Evolutionary conservation across 1,140 invertebrate species (phyloP).

Genomic region (Capitella teleta): DNA sequence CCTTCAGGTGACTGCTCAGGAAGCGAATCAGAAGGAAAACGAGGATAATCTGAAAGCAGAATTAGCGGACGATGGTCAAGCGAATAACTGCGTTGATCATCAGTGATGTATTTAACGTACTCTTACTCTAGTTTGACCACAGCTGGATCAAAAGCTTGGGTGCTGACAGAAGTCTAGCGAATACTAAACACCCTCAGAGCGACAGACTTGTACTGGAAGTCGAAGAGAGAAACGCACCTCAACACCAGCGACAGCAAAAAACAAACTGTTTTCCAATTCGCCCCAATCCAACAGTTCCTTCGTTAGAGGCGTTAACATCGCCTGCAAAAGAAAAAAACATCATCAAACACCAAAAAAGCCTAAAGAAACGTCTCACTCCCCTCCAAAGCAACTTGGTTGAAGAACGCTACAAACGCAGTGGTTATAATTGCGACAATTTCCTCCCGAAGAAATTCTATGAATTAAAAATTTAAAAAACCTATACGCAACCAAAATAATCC

Average conservation of each 20-base stretch:
- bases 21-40: slow-evolving; percentile 24
- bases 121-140: no score
- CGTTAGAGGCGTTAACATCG: slow-evolving; percentile 28
- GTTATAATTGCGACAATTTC: slow-evolving; percentile 23
- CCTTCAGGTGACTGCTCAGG: slow-evolving; percentile 21
- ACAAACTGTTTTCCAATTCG: slow-evolving; percentile 34
- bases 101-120: not conserved
- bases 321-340: slow-evolving; percentile 15
- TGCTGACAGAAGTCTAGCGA: no score
- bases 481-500: no score
- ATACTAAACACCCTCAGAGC: not conserved
- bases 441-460: slow-evolving; percentile 14
- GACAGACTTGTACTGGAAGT: not conserved
- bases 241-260: slow-evolving; percentile 30
- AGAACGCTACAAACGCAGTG: slow-evolving; percentile 26
- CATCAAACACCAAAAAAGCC: not conserved
- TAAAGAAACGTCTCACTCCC: slow-evolving; percentile 11
- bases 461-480: not conserved
- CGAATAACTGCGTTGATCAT: not conserved
- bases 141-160: no score
- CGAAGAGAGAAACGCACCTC: slow-evolving; percentile 19
- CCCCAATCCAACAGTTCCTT: slow-evolving; percentile 24
- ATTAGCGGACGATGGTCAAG: not conserved
- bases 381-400: slow-evolving; percentile 28
- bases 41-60: slow-evolving; percentile 20